Evolutionary conservation across 2,113 vertebrate genomes (phyloP).

Genomic region (Cottus gobio): DNA sequence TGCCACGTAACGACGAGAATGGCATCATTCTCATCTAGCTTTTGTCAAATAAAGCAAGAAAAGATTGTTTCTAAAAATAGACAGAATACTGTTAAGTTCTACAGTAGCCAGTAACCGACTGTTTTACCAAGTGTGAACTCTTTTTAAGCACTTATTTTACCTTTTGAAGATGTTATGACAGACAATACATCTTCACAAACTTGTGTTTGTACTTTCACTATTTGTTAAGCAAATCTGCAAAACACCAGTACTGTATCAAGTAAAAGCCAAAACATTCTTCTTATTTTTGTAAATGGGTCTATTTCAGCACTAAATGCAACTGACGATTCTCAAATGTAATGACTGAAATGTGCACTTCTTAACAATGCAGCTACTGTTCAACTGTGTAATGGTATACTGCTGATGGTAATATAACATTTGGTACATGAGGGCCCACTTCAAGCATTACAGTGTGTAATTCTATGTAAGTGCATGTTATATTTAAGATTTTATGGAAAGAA

Average conservation of each 20-base stretch:
- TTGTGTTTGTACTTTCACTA: slow-evolving; percentile 17
- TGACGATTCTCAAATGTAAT: slow-evolving; percentile 25
- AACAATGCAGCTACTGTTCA: slow-evolving; percentile 49
- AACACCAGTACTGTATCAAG: slow-evolving; percentile 5
- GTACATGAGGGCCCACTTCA: not conserved
- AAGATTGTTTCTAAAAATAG: not conserved
- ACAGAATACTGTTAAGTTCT: not conserved
- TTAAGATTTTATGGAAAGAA: slow-evolving; percentile 21
- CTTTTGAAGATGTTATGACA: slow-evolving; percentile 13
- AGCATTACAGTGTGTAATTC: not conserved
- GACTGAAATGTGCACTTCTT: slow-evolving; percentile 50
- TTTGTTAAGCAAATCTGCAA: slow-evolving; percentile 4
- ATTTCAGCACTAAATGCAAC: not conserved
- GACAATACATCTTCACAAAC: slow-evolving; percentile 14
- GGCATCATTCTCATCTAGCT: not conserved
- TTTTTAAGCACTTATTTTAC: slow-evolving; percentile 20
- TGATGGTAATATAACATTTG: not conserved
- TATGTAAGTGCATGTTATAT: slow-evolving; percentile 32
- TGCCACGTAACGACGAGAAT: not conserved
- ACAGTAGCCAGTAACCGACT: not conserved
- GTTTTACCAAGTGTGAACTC: slow-evolving; percentile 16
- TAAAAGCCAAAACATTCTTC: not conserved
- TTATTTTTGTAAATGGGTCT: not conserved
- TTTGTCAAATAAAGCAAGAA: not conserved
- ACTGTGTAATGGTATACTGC: slow-evolving; percentile 16